Conservation (phyloP, 2,888 invertebrate species). For the Orthonychiurus folsomi region DNA sequence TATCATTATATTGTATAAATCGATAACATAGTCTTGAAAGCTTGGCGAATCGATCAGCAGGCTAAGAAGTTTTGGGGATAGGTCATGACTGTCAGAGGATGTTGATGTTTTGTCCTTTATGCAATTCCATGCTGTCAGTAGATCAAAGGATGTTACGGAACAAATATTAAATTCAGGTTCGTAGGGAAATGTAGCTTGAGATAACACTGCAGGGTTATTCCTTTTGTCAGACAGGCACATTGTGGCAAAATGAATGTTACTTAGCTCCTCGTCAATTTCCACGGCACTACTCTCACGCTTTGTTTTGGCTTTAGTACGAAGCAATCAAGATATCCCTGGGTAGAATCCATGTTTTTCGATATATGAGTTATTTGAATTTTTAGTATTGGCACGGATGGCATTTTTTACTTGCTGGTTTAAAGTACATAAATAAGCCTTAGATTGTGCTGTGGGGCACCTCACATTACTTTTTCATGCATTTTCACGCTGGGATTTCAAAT, state of each 20-base stretch:
- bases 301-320: not conserved
- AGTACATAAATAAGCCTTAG: not conserved
- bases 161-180: not conserved
- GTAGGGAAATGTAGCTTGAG: not conserved
- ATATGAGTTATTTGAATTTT: not conserved
- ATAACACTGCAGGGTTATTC: not conserved
- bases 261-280: not conserved
- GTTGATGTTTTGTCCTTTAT: not conserved
- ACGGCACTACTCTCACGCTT: not conserved
- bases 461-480: not conserved
- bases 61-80: not conserved
- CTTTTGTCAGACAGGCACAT: not conserved
- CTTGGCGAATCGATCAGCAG: not conserved
- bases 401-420: not conserved
- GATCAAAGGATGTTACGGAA: not conserved
- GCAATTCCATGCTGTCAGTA: not conserved
- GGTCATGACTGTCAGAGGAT: not conserved
- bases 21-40: not conserved
- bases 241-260: not conserved
- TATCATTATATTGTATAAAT: not conserved
- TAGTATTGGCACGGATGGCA: not conserved
- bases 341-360: constrained; percentile 3
- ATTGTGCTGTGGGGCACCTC: not conserved
- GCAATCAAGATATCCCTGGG: not conserved
- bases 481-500: not conserved